A percentile compares a stretch with the other conserved stretches of the same genome.
phyloP scores from a whole-genome alignment of 2,888 invertebrate species.

The Sminthurides aquaticus region DNA sequence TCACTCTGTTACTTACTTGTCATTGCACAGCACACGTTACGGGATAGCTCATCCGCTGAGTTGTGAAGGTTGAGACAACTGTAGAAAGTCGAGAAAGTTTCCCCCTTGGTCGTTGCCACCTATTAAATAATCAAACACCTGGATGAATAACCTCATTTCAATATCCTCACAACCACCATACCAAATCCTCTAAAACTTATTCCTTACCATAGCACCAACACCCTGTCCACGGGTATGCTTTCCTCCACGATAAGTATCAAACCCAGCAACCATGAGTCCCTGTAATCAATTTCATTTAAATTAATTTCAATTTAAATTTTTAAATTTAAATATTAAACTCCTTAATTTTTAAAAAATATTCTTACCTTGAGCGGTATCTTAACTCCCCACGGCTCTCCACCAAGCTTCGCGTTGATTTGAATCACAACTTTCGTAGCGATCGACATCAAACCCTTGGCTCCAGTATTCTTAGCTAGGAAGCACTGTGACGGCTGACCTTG shows the following conservation, averaged over 20 bases:
- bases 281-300: constrained; percentile 15
- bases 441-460: constrained; percentile 31
- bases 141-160: too few relatives aligned
- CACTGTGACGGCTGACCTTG: constrained; percentile 37
- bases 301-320: background rate
- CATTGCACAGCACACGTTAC: background rate
- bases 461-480: constrained; percentile 32
- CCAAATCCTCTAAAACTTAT: constrained; percentile 24
- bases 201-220: constrained; percentile 32
- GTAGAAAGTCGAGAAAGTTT: background rate
- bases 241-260: constrained; percentile 30
- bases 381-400: constrained; percentile 81
- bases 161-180: constrained; percentile 23
- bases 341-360: background rate
- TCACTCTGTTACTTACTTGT: background rate
- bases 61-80: background rate
- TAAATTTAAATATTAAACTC: constrained; percentile 12
- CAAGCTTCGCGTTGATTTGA: constrained; percentile 58
- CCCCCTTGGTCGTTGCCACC: background rate
- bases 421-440: constrained; percentile 50
- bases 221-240: constrained; percentile 19
- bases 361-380: constrained; percentile 55
- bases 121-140: background rate
- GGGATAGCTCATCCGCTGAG: background rate
- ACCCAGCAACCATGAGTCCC: constrained; percentile 33